phyloP scores from a whole-genome alignment of 1,140 invertebrate species.

The Luehdorfia chinensis region DNA sequence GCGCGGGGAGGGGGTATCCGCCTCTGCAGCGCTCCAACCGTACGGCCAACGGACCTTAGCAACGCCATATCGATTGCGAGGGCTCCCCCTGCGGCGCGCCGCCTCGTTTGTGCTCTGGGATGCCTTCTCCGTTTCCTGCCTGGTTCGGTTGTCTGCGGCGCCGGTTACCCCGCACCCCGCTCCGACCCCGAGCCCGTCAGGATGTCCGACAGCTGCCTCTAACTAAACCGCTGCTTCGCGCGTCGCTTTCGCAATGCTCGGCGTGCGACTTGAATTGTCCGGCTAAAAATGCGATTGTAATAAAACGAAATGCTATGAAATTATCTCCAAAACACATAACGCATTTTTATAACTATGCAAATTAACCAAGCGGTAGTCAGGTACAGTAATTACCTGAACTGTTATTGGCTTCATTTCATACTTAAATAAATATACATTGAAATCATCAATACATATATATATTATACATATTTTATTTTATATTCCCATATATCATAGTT shows the following conservation, averaged over 20 bases:
- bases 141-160: too few species aligned
- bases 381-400: too few species aligned
- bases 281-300: too few species aligned
- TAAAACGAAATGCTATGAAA: too few species aligned
- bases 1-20: slow-evolving; percentile 60
- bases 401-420: too few species aligned
- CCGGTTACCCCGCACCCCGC: slow-evolving; percentile 33
- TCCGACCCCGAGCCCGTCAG: slow-evolving; percentile 37
- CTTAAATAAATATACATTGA: too few species aligned
- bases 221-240: slow-evolving; percentile 28
- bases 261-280: slow-evolving; percentile 2
- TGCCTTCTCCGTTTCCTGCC: slow-evolving; percentile 70
- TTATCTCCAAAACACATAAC: background rate
- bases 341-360: background rate
- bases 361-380: too few species aligned
- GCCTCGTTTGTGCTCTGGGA: slow-evolving; percentile 69
- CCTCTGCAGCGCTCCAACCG: slow-evolving; percentile 68
- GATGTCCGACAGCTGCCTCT: slow-evolving; percentile 55
- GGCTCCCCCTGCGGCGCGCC: slow-evolving; percentile 71
- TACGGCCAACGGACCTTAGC: slow-evolving; percentile 73
- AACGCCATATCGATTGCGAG: slow-evolving; percentile 75
- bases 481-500: too few species aligned
- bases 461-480: too few species aligned
- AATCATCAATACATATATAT: too few species aligned
- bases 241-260: slow-evolving; percentile 2